phyloP scores from a whole-genome alignment of 2,113 vertebrate genomes.

The Pseudorasbora parva region DNA sequence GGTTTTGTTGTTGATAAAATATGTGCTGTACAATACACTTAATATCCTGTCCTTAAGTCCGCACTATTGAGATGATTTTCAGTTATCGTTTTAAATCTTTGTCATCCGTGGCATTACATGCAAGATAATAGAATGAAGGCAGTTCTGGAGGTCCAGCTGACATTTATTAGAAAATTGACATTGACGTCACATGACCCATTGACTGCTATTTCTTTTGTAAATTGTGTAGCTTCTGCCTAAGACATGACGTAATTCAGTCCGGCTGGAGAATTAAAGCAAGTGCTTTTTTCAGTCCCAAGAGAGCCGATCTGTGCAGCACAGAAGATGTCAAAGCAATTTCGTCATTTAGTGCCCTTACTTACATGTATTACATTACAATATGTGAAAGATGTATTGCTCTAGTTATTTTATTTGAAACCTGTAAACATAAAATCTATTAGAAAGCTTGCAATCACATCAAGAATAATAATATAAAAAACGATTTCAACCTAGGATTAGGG shows the following conservation, averaged over 20 bases:
- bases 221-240: neutral
- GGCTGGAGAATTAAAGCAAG: slow-evolving; percentile 5
- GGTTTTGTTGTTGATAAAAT: too few species aligned
- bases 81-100: neutral
- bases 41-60: too few species aligned
- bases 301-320: neutral
- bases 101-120: neutral
- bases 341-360: neutral
- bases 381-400: neutral
- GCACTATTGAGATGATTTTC: neutral
- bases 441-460: neutral
- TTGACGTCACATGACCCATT: slow-evolving; percentile 23
- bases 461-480: neutral
- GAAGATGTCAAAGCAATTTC: neutral
- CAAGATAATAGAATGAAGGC: neutral
- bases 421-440: neutral
- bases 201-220: slow-evolving; percentile 36
- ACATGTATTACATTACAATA: neutral
- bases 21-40: too few species aligned
- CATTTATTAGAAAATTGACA: neutral
- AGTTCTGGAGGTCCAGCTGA: too few species aligned
- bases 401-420: neutral
- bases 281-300: neutral
- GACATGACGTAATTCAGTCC: slow-evolving; percentile 44
- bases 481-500: neutral